phyloP scores from a whole-genome alignment of 2,113 vertebrate genomes.

The Pitta sordida region DNA sequence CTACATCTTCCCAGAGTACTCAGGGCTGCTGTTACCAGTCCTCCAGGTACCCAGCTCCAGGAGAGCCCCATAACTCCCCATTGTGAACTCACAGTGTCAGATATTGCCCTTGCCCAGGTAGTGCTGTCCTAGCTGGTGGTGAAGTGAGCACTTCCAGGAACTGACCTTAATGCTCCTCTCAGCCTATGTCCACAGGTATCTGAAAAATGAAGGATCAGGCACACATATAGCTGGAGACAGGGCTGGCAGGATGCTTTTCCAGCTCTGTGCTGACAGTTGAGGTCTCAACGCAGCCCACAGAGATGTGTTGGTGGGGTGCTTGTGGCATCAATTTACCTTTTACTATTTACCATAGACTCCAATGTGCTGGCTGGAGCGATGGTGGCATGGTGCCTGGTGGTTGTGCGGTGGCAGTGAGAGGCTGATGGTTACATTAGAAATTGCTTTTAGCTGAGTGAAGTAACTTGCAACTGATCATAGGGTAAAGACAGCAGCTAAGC shows the following conservation, averaged over 20 bases:
- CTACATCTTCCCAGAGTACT: neutral
- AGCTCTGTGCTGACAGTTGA: accelerated
- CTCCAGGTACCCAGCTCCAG: neutral
- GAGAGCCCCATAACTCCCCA: accelerated
- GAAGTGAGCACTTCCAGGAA: neutral
- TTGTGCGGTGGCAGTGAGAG: neutral
- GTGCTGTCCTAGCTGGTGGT: neutral
- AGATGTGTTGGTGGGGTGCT: neutral
- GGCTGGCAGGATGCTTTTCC: neutral
- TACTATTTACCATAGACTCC: neutral
- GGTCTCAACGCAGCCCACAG: neutral
- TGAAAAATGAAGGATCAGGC: neutral
- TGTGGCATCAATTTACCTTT: neutral
- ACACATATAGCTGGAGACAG: neutral
- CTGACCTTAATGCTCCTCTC: neutral
- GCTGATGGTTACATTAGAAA: neutral
- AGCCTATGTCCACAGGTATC: neutral
- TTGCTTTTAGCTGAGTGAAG: neutral
- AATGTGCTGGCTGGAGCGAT: accelerated
- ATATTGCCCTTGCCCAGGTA: accelerated
- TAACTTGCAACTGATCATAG: neutral
- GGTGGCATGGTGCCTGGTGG: neutral
- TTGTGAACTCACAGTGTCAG: neutral
- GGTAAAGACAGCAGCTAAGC: neutral
- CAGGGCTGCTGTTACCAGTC: neutral